Percentiles rank a stretch among this genome's conserved stretches.
These are phyloP conservation scores for Mechanitis messenoides DNA, from an alignment of 2,888 invertebrate genomes.

Conservation along the genomic window DNA sequence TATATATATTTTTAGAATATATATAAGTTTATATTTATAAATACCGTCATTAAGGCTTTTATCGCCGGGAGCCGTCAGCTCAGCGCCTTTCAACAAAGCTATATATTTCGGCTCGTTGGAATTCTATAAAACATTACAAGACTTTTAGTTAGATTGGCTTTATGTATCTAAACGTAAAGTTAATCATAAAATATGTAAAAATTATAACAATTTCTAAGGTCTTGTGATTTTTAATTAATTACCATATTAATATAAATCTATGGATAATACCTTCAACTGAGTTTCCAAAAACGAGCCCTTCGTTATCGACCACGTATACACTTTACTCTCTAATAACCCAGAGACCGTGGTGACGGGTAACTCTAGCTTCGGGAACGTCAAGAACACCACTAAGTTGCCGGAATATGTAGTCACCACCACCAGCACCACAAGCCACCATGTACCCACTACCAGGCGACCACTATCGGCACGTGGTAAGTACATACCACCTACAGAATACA, in stretches of 20 bases:
- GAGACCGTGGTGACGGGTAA: constrained; percentile 81
- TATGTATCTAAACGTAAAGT: neutral
- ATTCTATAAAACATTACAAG: constrained; percentile 48
- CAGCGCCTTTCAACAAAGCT: constrained; percentile 76
- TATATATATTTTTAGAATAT: neutral
- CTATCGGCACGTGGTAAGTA: constrained; percentile 90
- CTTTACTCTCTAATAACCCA: constrained; percentile 77
- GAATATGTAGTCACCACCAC: constrained; percentile 94
- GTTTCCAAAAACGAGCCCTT: constrained; percentile 85
- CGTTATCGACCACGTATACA: constrained; percentile 85
- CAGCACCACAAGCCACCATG: constrained; percentile 95
- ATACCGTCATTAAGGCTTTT: constrained; percentile 25
- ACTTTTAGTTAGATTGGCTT: neutral
- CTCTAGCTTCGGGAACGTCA: constrained; percentile 92
- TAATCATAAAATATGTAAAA: neutral
- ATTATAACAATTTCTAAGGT: neutral
- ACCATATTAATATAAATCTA: neutral
- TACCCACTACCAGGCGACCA: constrained; percentile 88
- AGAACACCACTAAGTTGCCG: constrained; percentile 93
- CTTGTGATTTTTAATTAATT: neutral
- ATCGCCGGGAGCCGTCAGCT: constrained; percentile 52
- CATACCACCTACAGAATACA: constrained; percentile 82
- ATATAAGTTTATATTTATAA: neutral
- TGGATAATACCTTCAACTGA: constrained; percentile 53
- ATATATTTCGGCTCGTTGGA: constrained; percentile 78